Evolutionary conservation across 2,113 vertebrate genomes (phyloP).

Genomic region (Lycaon pictus): DNA sequence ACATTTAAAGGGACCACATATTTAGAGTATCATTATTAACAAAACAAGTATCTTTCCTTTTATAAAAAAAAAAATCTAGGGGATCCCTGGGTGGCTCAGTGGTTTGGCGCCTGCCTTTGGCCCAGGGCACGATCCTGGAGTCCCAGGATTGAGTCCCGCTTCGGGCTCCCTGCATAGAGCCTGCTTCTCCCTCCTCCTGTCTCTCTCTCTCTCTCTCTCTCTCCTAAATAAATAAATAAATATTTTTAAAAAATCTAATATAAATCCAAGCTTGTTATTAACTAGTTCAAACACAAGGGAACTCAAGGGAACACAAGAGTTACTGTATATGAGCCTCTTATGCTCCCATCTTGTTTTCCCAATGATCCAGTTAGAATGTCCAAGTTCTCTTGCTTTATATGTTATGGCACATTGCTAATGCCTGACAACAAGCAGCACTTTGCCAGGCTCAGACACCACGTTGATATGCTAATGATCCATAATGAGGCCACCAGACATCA

Average conservation of each 20-base stretch:
- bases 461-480: slow-evolving; percentile 78
- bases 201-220: no score
- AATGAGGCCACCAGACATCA: slow-evolving; percentile 80
- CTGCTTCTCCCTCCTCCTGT: no score
- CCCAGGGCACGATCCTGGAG: no score
- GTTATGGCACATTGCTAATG: slow-evolving; percentile 45
- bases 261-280: background rate
- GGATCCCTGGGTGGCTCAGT: no score
- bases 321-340: background rate
- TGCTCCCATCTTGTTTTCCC: slow-evolving; percentile 14
- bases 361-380: background rate
- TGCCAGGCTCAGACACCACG: slow-evolving; percentile 67
- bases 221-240: no score
- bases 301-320: background rate
- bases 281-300: slow-evolving; percentile 21
- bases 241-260: background rate
- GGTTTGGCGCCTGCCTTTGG: no score
- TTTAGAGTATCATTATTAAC: background rate
- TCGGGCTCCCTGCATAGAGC: no score
- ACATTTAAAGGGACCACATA: slow-evolving; percentile 22
- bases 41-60: background rate
- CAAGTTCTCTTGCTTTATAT: background rate
- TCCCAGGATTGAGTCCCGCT: no score
- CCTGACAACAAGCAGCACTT: slow-evolving; percentile 65
- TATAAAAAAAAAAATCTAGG: background rate